phyloP scores from a whole-genome alignment of 2,113 vertebrate species.

The human region GRCh38 chr2:208311001-208311500 shows the following conservation, averaged over 20 bases:
- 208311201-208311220: not conserved
- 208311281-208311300: not conserved
- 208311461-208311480: conserved; percentile 3
- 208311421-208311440: conserved; percentile 37
- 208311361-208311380: conserved; percentile 17
- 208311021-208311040: not conserved
- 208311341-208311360: conserved; percentile 23
- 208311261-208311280: conserved; percentile 5
- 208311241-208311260: not conserved
- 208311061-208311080: not conserved
- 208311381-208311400: not conserved
- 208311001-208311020: not conserved
- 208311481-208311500: conserved; percentile 50
- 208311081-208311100: not conserved
- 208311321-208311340: conserved; percentile 11
- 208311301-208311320: conserved; percentile 43
- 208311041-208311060: not conserved
- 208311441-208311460: conserved; percentile 31
- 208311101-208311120: conserved; percentile 24
- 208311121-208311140: conserved; percentile 25
- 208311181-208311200: conserved; percentile 39
- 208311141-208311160: not conserved
- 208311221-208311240: not conserved
- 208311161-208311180: not conserved
- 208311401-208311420: not conserved